A percentile compares a stretch with the other conserved stretches of the same genome.
Conservation (phyloP, 2,888 invertebrate genomes). For the Celastrina argiolus region DNA sequence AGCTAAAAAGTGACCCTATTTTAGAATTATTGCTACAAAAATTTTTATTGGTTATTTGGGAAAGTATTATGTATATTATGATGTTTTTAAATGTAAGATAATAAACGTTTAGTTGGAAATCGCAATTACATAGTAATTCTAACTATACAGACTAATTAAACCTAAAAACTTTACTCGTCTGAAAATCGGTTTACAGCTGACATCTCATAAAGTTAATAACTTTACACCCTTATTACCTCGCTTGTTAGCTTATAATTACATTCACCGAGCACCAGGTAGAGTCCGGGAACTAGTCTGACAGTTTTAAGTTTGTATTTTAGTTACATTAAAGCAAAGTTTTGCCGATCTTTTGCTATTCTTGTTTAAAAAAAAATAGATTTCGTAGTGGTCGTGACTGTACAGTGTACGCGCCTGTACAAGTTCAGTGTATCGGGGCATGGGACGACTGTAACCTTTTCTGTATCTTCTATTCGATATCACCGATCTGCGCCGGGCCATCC, state of each 20-base stretch:
- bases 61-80: too few species aligned
- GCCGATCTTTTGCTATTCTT: background rate
- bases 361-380: background rate
- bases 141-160: too few species aligned
- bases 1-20: too few species aligned
- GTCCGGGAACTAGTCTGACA: background rate
- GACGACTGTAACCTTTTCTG: background rate
- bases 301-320: background rate
- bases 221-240: background rate
- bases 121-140: too few species aligned
- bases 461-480: background rate
- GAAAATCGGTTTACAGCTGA: background rate
- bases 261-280: background rate
- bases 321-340: background rate
- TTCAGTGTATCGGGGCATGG: background rate
- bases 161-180: background rate
- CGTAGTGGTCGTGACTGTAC: background rate
- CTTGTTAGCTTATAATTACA: conserved; percentile 1
- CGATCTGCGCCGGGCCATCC: background rate
- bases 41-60: too few species aligned
- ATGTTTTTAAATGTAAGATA: too few species aligned
- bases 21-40: too few species aligned
- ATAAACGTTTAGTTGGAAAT: too few species aligned
- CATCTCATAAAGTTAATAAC: background rate
- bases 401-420: background rate